phyloP scores from a whole-genome alignment of 2,797 vertebrate genomes.

The Limnodromus scolopaceus region DNA sequence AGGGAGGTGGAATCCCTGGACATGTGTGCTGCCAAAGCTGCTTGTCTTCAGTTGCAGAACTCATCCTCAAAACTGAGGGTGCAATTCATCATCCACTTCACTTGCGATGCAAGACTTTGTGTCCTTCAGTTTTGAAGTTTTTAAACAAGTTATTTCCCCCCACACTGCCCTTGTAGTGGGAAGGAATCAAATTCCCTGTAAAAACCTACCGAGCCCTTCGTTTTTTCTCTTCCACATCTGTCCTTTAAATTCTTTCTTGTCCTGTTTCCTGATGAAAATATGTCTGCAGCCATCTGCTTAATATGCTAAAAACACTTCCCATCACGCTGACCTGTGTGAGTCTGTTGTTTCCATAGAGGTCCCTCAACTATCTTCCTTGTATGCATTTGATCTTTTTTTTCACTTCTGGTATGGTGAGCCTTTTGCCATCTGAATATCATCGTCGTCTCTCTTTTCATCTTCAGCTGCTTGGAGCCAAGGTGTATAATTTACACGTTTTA shows the following conservation, averaged over 20 bases:
- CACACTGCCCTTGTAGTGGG: not conserved
- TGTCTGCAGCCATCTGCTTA: not conserved
- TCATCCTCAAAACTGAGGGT: not conserved
- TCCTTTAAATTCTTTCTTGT: not conserved
- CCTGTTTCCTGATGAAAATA: not conserved
- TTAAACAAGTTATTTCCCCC: not conserved
- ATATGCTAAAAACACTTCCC: not conserved
- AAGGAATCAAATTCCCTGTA: not conserved
- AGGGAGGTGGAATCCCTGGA: not conserved
- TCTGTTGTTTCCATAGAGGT: not conserved
- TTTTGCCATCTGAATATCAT: not conserved
- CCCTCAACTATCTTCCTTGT: not conserved
- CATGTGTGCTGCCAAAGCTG: not conserved
- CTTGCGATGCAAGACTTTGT: not conserved
- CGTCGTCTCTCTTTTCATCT: not conserved
- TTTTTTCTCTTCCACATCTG: not conserved
- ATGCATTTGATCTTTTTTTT: not conserved
- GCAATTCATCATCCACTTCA: not conserved
- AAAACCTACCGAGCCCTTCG: not conserved
- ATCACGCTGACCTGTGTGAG: not conserved
- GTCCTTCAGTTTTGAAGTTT: not conserved
- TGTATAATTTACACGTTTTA: slow-evolving; percentile 4
- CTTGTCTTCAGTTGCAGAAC: not conserved
- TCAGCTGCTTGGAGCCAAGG: not conserved
- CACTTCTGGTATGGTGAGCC: not conserved